phyloP scores from a whole-genome alignment of 2,888 invertebrate species.

The Reticulitermes lucifugus region DNA sequence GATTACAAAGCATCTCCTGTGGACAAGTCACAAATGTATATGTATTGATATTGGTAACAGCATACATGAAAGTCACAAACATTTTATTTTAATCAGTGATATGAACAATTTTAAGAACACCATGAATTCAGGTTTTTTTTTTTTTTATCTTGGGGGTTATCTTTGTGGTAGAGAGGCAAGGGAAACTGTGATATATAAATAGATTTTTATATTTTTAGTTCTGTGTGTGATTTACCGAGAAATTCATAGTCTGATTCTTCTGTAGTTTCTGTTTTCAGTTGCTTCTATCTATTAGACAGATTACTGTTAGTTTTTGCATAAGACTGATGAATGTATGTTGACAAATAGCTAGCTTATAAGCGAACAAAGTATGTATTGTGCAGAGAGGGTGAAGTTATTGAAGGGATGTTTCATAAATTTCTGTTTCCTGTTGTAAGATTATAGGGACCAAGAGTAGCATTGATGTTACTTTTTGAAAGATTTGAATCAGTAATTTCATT shows the following conservation, averaged over 20 bases:
- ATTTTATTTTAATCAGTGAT: not conserved
- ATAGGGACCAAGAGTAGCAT: not conserved
- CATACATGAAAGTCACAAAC: not conserved
- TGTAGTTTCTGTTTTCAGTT: not conserved
- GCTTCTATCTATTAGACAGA: not conserved
- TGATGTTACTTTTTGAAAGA: not conserved
- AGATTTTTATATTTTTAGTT: not conserved
- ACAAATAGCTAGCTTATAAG: not conserved
- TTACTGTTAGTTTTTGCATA: not conserved
- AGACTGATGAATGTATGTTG: not conserved
- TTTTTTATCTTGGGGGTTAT: not conserved
- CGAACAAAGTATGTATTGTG: too few relatives aligned
- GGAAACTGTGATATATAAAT: slow-evolving; percentile 13
- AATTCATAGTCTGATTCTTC: not conserved
- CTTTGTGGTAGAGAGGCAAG: not conserved
- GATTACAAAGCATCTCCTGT: slow-evolving; percentile 3
- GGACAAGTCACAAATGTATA: not conserved
- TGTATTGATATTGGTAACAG: not conserved
- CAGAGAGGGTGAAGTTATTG: not conserved
- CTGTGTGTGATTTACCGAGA: not conserved
- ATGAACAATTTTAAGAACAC: not conserved
- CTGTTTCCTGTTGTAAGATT: not conserved
- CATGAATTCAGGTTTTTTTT: not conserved
- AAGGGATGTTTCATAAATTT: not conserved
- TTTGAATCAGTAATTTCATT: not conserved